Conservation (phyloP, 2,113 vertebrate species). For the Pseudorhombus dupliciocellatus region DNA sequence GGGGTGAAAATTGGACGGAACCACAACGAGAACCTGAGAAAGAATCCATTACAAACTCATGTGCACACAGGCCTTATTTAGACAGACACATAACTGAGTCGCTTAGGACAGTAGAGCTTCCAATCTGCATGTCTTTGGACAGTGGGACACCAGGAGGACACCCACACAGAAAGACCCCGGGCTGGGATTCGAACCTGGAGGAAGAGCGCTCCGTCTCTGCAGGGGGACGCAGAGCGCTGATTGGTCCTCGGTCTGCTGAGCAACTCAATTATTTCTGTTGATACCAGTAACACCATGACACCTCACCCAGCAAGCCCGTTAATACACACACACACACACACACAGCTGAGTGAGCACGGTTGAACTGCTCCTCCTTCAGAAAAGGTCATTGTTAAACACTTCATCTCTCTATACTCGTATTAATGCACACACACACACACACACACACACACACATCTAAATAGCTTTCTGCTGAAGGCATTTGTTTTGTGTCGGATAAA, state of each 20-base stretch:
- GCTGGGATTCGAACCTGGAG: too few species aligned
- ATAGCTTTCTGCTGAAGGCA: neutral
- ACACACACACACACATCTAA: slow-evolving; percentile 1
- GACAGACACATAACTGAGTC: too few species aligned
- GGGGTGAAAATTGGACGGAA: too few species aligned
- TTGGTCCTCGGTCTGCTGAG: slow-evolving; percentile 68
- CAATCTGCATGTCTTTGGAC: neutral
- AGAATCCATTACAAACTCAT: too few species aligned
- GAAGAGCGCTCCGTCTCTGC: slow-evolving; percentile 22
- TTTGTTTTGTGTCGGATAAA: neutral
- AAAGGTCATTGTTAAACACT: slow-evolving; percentile 56
- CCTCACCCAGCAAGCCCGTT: slow-evolving; percentile 56
- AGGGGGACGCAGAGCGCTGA: slow-evolving; percentile 50
- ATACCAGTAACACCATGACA: slow-evolving; percentile 66
- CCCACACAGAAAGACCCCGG: too few species aligned
- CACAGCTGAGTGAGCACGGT: slow-evolving; percentile 41
- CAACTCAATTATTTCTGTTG: slow-evolving; percentile 74
- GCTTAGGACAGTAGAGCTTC: too few species aligned
- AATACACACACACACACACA: slow-evolving; percentile 19
- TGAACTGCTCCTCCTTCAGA: slow-evolving; percentile 29
- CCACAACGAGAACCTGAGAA: too few species aligned
- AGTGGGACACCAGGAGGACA: too few species aligned
- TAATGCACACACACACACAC: slow-evolving; percentile 3
- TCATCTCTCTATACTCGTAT: slow-evolving; percentile 2
- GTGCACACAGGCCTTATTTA: too few species aligned